phyloP scores from a whole-genome alignment of 2,888 invertebrate species.

The Chrysolina haemoptera region DNA sequence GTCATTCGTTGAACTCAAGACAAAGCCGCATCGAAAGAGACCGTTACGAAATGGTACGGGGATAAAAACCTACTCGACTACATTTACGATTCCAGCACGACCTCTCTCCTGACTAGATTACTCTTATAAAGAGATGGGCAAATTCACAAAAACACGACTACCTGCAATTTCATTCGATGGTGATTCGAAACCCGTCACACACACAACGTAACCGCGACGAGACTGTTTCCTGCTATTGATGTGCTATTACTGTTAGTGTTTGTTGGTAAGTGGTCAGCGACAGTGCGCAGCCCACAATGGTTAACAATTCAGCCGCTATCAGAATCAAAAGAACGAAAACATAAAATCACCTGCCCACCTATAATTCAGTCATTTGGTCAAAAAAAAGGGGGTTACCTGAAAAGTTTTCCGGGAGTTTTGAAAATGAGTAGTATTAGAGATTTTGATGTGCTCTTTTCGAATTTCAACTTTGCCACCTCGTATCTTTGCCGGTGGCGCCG shows the following conservation, averaged over 20 bases:
- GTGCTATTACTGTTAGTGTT: constrained; percentile 3
- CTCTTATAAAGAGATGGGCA: constrained; percentile 29
- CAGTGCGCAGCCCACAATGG: not conserved
- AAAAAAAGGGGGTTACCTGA: no score
- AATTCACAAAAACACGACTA: constrained; percentile 49
- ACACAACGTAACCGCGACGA: constrained; percentile 56
- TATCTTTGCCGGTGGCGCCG: no score
- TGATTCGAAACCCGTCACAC: constrained; percentile 44
- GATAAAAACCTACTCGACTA: constrained; percentile 34
- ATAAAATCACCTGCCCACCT: not conserved
- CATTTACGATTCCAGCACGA: constrained; percentile 15
- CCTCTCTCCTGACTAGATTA: constrained; percentile 15
- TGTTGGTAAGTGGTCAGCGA: constrained; percentile 10
- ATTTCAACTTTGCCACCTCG: no score
- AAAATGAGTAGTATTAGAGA: no score
- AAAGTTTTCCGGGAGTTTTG: no score
- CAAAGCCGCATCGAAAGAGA: not conserved
- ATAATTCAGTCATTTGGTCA: no score
- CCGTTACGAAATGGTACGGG: constrained; percentile 1
- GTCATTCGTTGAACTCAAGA: constrained; percentile 5
- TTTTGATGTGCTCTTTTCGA: no score
- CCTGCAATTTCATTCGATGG: constrained; percentile 50
- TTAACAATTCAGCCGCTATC: constrained; percentile 1
- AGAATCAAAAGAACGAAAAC: not conserved
- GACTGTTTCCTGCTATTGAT: constrained; percentile 50